Conservation (phyloP, 2,888 invertebrate genomes). For the Drymonia ruficornis region DNA sequence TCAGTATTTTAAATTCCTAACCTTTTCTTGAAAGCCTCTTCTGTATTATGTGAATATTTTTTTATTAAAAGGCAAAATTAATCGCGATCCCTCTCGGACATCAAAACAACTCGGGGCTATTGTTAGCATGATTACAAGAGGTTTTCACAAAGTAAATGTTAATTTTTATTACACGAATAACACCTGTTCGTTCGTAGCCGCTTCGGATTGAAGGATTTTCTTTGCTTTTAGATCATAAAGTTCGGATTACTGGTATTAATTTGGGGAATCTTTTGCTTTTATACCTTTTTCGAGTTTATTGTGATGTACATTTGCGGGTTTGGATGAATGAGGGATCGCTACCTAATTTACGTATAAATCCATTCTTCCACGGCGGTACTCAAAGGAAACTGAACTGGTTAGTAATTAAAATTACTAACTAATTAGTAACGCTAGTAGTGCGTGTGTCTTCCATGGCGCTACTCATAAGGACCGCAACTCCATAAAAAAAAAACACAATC, state of each 20-base stretch:
- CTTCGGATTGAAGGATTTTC: constrained; percentile 45
- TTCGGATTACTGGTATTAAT: constrained; percentile 40
- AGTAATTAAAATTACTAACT: no score
- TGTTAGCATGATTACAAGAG: constrained; percentile 78
- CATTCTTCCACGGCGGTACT: no score
- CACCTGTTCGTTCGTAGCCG: constrained; percentile 62
- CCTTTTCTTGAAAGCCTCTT: constrained; percentile 50
- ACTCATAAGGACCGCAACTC: no score
- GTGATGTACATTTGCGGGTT: background rate
- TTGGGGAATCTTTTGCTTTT: constrained; percentile 13
- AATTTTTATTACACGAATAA: constrained; percentile 77
- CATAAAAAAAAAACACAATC: no score
- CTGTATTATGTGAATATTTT: constrained; percentile 60
- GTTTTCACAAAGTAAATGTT: constrained; percentile 76
- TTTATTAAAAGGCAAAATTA: constrained; percentile 74
- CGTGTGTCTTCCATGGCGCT: no score
- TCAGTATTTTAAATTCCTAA: constrained; percentile 60
- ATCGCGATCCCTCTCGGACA: constrained; percentile 76
- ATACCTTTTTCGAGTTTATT: constrained; percentile 14
- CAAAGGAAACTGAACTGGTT: no score
- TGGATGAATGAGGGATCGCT: background rate
- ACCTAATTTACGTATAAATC: no score
- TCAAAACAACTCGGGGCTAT: constrained; percentile 77
- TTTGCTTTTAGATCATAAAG: constrained; percentile 30
- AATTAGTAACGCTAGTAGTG: no score